Evolutionary conservation across 1,140 invertebrate species (phyloP), one percentile per base, ranked within the genome.

Genomic region (Drosophila ficusphila): DNA sequence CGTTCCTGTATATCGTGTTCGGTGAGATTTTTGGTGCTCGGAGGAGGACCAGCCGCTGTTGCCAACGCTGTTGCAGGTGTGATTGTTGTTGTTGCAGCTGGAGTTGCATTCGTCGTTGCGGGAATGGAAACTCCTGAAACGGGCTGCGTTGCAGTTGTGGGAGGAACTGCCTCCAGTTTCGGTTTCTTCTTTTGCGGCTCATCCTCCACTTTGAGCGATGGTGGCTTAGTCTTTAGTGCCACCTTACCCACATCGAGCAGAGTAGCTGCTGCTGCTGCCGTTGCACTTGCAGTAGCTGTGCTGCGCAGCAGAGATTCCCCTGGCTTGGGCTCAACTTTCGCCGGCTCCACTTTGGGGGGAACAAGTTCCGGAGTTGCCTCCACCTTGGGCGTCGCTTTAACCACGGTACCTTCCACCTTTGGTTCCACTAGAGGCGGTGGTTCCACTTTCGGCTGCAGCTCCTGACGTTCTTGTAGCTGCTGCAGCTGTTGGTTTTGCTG

Each of bases 1-100:
- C 93, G 93, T 70, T 93, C 93, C 78, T 94, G 93, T 42, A 94
- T 93, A 65, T 94, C 93, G 64, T 93, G 92, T 67, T 94, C 93
- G 11, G 82, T 88, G 1, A 91, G 76, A 36, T 89, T 89, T 58
- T 89, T 83, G 27, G 46, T 73, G 21, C 47, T 70, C 0, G 65
- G 27, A 7, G 60, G 27, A 27, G 38, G 27, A 27, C 27, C 54
- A 8, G 38, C 9, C 39, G 38, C 4, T 18, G 54, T 19, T 29
- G 56, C 4, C 11, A 23, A 9, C 8, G 56, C 21, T 11, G 36
- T 5, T 1, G 27, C 11, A 8, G 23, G 5, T 8, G n/a, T 14
- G 21, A 14, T 38, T n/a, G 27, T 12, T n/a, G 27, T 12, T 16
- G 36, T 11, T 18, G 27, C 7, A 11, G 54, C n/a, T n/a, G 16